Percentiles rank a stretch among this genome's conserved stretches.
phyloP scores from a whole-genome alignment of 2,888 invertebrate species.

The Pelosia muscerda region DNA sequence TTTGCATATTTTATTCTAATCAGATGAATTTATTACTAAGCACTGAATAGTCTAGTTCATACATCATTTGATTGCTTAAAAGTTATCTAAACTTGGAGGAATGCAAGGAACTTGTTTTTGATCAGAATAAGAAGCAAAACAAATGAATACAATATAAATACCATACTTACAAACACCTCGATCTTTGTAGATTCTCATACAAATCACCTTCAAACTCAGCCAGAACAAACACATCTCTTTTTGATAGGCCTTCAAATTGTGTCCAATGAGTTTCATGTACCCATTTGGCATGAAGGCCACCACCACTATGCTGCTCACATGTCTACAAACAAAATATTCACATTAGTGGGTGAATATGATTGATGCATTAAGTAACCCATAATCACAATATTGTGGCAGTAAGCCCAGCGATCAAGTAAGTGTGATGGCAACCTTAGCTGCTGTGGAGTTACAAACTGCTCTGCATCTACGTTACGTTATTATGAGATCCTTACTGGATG shows the following conservation, averaged over 20 bases:
- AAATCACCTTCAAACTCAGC: conserved; percentile 91
- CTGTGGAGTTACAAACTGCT: not conserved
- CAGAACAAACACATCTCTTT: conserved; percentile 92
- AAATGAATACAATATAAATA: not conserved
- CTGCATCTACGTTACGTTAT: not conserved
- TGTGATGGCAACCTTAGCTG: not conserved
- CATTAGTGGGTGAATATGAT: conserved; percentile 15
- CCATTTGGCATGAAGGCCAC: conserved; percentile 88
- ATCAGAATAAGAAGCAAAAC: no score
- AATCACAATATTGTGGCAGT: not conserved
- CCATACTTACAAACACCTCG: conserved; percentile 90
- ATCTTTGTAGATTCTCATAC: conserved; percentile 88
- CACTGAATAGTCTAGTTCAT: no score
- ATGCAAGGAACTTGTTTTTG: no score
- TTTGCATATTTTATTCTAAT: no score
- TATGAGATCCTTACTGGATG: no score
- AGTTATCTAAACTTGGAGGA: no score
- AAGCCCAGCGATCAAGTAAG: not conserved
- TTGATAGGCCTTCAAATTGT: conserved; percentile 86
- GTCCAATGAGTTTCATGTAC: conserved; percentile 88
- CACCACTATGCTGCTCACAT: conserved; percentile 85
- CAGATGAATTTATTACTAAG: no score
- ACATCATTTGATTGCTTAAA: no score
- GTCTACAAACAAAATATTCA: conserved; percentile 73
- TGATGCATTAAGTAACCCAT: not conserved